Evolutionary conservation across 1,140 invertebrate species (phyloP).

Genomic region (Drosophila malerkotliana): DNA sequence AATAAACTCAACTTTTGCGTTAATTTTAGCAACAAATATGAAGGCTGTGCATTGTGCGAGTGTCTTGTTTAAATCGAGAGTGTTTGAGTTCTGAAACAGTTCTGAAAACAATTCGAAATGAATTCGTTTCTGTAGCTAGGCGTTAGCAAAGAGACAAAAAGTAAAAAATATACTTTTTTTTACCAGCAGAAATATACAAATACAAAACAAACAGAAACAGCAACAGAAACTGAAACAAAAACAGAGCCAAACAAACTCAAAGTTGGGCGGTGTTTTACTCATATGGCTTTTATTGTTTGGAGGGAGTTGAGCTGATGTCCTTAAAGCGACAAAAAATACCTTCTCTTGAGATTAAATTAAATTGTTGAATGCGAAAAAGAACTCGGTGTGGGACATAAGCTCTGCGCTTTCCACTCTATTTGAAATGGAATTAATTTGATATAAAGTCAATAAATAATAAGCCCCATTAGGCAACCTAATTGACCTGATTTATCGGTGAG

Average conservation of each 20-base stretch:
- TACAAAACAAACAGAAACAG: conserved; percentile 49
- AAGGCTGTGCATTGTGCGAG: conserved; percentile 16
- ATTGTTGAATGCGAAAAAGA: conserved; percentile 25
- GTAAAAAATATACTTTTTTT: conserved; percentile 37
- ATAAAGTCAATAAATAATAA: conserved; percentile 30
- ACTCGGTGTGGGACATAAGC: conserved; percentile 28
- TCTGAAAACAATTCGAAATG: conserved; percentile 57
- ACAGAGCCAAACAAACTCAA: conserved; percentile 40
- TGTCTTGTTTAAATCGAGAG: conserved; percentile 58
- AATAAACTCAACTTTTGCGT: conserved; percentile 61
- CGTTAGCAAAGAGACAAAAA: conserved; percentile 52
- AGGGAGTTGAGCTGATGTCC: conserved; percentile 21
- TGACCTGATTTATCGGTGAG: conserved; percentile 13
- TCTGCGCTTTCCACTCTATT: conserved; percentile 13
- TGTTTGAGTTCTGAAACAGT: conserved; percentile 26
- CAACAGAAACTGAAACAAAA: conserved; percentile 50
- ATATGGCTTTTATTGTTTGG: conserved; percentile 16
- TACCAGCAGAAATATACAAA: conserved; percentile 57
- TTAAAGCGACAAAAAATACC: conserved; percentile 23
- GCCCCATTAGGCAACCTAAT: conserved; percentile 21
- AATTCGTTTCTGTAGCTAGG: conserved; percentile 57
- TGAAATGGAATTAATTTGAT: conserved; percentile 9
- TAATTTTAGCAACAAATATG: conserved; percentile 60
- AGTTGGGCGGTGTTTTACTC: conserved; percentile 25
- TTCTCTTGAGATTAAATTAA: conserved; percentile 38